Evolutionary conservation across 2,113 vertebrate genomes (phyloP).

Genomic region (Cairina moschata): DNA sequence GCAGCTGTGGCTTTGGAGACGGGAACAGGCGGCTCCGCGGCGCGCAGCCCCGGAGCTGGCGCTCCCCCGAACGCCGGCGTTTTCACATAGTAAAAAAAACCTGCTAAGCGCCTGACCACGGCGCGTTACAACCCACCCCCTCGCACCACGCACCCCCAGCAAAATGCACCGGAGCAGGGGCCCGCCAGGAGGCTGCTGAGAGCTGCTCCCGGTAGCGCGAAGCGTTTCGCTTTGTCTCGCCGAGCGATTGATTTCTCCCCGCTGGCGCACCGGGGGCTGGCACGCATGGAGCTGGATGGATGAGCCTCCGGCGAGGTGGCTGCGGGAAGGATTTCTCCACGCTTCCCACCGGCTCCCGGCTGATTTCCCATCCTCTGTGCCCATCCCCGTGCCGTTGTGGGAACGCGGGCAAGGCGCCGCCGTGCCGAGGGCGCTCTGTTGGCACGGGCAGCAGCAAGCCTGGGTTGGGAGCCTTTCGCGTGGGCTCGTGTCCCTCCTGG

Average conservation of each 20-base stretch:
- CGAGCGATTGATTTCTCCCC: not conserved
- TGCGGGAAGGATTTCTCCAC: not conserved
- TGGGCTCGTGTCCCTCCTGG: not conserved
- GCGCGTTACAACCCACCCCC: not conserved
- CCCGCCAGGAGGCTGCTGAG: not conserved
- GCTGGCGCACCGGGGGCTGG: not conserved
- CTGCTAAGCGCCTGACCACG: not conserved
- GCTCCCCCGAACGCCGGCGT: not conserved
- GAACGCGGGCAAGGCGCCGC: not conserved
- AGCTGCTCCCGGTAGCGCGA: not conserved
- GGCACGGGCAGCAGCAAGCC: fast-evolving
- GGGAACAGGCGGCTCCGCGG: not conserved
- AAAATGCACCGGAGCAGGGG: fast-evolving
- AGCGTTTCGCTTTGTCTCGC: not conserved
- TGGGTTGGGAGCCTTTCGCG: not conserved
- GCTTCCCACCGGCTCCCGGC: not conserved
- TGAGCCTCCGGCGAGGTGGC: not conserved
- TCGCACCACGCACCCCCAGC: not conserved
- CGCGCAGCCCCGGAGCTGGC: not conserved
- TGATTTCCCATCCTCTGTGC: too few relatives aligned
- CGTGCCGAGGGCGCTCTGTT: not conserved
- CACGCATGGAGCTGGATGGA: not conserved
- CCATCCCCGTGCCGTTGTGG: not conserved
- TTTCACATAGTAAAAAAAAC: not conserved
- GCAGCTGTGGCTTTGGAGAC: constrained; percentile 28